These are phyloP conservation scores for Lepus townsendii DNA, from an alignment of 2,797 vertebrate genomes.

Conservation along the genomic window DNA sequence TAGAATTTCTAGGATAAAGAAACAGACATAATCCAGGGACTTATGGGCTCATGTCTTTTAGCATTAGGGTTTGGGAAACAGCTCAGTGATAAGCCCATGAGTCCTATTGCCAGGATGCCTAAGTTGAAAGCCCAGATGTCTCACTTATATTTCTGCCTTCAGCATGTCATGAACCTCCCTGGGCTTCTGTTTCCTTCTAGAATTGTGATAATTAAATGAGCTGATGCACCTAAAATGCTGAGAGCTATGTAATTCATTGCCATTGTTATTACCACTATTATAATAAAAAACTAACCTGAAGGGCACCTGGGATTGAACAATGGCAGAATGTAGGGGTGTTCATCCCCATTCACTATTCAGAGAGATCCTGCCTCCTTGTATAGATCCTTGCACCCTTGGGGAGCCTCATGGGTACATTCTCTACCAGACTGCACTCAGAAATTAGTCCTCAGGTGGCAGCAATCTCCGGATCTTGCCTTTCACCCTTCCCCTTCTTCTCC, in stretches of 20 bases:
- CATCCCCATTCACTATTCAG: neutral
- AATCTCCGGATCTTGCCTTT: neutral
- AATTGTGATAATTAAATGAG: neutral
- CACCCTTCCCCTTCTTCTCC: neutral
- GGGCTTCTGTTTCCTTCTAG: neutral
- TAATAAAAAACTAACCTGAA: neutral
- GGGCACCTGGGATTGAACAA: neutral
- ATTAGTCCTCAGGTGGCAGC: neutral
- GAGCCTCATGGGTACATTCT: neutral
- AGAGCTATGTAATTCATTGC: neutral
- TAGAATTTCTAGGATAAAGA: constrained; percentile 8
- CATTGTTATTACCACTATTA: neutral
- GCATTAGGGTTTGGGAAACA: neutral
- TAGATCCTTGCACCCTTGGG: neutral
- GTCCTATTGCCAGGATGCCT: neutral
- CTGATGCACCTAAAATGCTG: neutral
- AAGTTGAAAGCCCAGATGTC: neutral
- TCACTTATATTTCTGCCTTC: neutral
- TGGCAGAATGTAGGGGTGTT: neutral
- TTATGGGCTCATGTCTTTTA: neutral
- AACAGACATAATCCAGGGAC: neutral
- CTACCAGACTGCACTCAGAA: neutral
- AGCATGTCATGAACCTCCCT: neutral
- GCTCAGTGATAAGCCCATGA: neutral
- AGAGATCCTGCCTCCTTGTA: neutral